phyloP scores from a whole-genome alignment of 1,140 invertebrate species.

The Drosophila murphyi region DNA sequence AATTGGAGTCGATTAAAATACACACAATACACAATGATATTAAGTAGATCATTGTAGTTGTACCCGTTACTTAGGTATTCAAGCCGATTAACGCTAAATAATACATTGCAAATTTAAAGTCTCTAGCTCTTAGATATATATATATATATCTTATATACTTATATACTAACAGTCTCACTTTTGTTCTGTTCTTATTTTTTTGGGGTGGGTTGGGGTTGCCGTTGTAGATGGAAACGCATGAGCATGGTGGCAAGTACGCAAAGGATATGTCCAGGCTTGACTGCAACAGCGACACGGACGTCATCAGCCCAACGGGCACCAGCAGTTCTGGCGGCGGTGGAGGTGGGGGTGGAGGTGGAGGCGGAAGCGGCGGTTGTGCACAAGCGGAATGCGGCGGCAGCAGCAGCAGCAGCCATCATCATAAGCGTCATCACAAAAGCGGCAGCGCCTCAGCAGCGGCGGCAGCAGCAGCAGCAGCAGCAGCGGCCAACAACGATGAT shows the following conservation, averaged over 20 bases:
- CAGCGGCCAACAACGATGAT: slow-evolving; percentile 86
- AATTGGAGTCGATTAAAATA: too few species aligned
- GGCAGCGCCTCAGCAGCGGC: slow-evolving; percentile 25
- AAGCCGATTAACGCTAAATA: too few species aligned
- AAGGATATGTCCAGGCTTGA: slow-evolving; percentile 74
- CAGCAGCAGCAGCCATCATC: slow-evolving; percentile 51
- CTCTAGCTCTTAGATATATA: too few species aligned
- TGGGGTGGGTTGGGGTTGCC: slow-evolving; percentile 13
- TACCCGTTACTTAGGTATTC: too few species aligned
- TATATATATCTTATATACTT: too few species aligned
- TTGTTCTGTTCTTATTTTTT: neutral
- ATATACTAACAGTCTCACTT: neutral
- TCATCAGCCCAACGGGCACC: slow-evolving; percentile 79
- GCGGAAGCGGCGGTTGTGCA: slow-evolving; percentile 51
- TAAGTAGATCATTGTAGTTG: too few species aligned
- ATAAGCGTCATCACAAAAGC: slow-evolving; percentile 71
- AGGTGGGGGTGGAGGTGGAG: slow-evolving; percentile 38
- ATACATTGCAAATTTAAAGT: too few species aligned
- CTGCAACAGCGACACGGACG: slow-evolving; percentile 80
- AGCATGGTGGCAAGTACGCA: slow-evolving; percentile 69
- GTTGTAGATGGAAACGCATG: slow-evolving; percentile 84
- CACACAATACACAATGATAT: too few species aligned
- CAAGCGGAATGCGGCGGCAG: slow-evolving; percentile 19
- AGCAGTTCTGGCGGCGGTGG: slow-evolving; percentile 76
- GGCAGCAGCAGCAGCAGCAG: slow-evolving; percentile 51